Evolutionary conservation across 2,113 vertebrate genomes (phyloP).

Genomic region (Anser brachyrhynchus): DNA sequence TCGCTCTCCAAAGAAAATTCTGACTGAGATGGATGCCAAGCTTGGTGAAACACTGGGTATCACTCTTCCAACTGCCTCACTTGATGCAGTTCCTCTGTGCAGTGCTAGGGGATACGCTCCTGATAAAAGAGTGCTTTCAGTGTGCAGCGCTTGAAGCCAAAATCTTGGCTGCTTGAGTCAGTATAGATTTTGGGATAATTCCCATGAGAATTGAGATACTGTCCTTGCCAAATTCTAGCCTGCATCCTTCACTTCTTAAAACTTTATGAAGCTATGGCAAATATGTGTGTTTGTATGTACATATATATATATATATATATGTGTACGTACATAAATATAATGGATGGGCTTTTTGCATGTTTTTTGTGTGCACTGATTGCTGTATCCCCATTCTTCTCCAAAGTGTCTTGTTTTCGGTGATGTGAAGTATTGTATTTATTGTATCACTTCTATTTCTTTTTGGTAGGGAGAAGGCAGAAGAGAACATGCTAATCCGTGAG

Average conservation of each 20-base stretch:
- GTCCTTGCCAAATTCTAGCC: neutral
- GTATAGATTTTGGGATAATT: neutral
- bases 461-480: constrained; percentile 80
- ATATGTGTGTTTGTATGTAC: neutral
- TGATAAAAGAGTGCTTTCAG: neutral
- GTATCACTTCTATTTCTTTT: constrained; percentile 19
- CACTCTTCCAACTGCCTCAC: neutral
- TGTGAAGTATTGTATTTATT: neutral
- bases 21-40: neutral
- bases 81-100: neutral
- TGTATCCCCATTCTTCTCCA: neutral
- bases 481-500: constrained; percentile 69
- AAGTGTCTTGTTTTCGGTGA: neutral
- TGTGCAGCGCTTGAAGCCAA: neutral
- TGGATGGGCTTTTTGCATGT: accelerated
- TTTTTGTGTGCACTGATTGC: neutral
- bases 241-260: neutral
- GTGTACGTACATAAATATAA: neutral
- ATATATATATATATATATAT: neutral
- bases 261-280: neutral
- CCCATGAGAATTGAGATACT: neutral
- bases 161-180: neutral
- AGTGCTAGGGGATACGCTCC: neutral
- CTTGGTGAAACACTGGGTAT: neutral
- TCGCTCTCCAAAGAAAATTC: constrained; percentile 31